Percentiles rank a stretch among this genome's conserved stretches.
Conservation (phyloP, 2,888 invertebrate genomes). For the Lepidocyrtoides sp. region DNA sequence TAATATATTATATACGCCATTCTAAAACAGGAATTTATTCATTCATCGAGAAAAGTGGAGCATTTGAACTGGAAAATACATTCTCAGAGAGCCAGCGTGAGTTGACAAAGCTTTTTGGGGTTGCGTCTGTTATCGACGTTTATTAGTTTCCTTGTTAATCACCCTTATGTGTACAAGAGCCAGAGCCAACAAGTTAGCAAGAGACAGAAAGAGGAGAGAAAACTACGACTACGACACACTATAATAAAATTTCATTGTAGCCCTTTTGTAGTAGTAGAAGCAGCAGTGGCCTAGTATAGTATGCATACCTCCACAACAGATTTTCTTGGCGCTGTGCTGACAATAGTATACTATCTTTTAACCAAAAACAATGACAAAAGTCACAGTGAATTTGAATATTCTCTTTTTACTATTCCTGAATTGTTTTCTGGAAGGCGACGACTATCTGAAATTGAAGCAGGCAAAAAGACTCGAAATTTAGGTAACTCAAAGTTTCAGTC, state of each 20-base stretch:
- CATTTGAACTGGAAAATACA: constrained; percentile 36
- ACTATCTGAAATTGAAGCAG: neutral
- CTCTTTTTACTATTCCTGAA: neutral
- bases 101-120: constrained; percentile 35
- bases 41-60: constrained; percentile 51
- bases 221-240: neutral
- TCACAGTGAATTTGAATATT: constrained; percentile 1
- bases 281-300: too few relatives aligned
- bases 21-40: neutral
- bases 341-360: neutral
- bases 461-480: too few relatives aligned
- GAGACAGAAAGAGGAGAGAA: neutral
- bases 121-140: constrained; percentile 61
- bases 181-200: constrained; percentile 48
- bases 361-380: neutral
- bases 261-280: too few relatives aligned
- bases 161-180: constrained; percentile 26
- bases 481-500: too few relatives aligned
- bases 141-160: constrained; percentile 56
- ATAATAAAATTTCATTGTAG: too few relatives aligned
- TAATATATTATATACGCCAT: neutral
- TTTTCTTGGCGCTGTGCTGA: neutral
- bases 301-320: too few relatives aligned
- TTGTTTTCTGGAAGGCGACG: neutral
- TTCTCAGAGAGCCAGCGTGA: neutral